These are phyloP conservation scores for Salticus scenicus DNA, from an alignment of 2,888 invertebrate species.

Conservation along the genomic window DNA sequence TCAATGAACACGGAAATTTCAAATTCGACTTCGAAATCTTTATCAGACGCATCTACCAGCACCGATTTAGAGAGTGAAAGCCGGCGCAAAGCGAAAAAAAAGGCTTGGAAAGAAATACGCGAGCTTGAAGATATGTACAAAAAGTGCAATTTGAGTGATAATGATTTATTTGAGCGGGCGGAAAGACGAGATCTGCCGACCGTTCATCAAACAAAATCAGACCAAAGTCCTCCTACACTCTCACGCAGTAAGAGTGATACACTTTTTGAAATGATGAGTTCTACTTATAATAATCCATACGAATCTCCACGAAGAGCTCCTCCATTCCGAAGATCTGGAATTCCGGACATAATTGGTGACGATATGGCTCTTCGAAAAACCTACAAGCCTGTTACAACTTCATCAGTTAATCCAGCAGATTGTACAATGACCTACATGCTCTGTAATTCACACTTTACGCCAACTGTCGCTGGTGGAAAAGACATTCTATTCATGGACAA, in stretches of 20 bases:
- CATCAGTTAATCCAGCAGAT: conserved; percentile 8
- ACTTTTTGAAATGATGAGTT: conserved; percentile 14
- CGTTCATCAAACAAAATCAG: conserved; percentile 73
- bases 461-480: conserved; percentile 34
- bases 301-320: conserved; percentile 73
- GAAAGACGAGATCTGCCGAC: conserved; percentile 84
- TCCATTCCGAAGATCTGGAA: conserved; percentile 76
- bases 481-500: conserved; percentile 31
- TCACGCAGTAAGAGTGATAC: conserved; percentile 56
- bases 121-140: conserved; percentile 91
- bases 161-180: conserved; percentile 86
- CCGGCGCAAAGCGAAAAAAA: conserved; percentile 6
- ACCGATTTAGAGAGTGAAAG: neutral
- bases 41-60: too few species aligned
- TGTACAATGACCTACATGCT: conserved; percentile 67
- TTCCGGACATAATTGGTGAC: conserved; percentile 83
- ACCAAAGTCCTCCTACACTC: neutral
- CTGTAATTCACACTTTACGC: conserved; percentile 69
- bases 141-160: conserved; percentile 86
- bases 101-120: conserved; percentile 83
- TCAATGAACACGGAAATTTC: conserved; percentile 37
- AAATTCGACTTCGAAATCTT: conserved; percentile 19
- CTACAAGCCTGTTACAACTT: neutral
- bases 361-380: conserved; percentile 81
- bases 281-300: conserved; percentile 23